Evolutionary conservation across 1,140 invertebrate species (phyloP), one percentile per base, ranked within the genome.

Genomic region (Lutraria rhynchaena): DNA sequence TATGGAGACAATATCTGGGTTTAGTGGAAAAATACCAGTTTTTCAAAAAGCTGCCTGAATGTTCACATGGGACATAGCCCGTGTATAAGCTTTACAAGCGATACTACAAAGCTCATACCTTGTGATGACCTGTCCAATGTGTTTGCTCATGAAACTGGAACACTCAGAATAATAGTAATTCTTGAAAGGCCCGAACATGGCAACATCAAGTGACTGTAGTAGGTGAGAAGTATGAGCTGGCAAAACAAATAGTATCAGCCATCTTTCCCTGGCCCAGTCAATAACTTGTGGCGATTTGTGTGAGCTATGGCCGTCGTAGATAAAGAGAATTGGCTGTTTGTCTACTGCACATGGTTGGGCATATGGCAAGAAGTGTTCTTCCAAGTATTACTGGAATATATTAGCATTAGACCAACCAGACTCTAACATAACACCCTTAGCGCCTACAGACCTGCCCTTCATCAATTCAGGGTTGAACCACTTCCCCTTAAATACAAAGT

Each of bases 401-500:
- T 13, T 15, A 27, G 9, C 5, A 73, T 55, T 73, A 15, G 70
- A 73, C 51, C 70, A 73, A 37, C 51, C 70, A n/a, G 70, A 57
- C 15, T 57, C 70, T 24, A 53, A 73, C 70, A 73, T 73, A 15
- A 24, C 29, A 27, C 5, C 27, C 11, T 22, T 19, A 22, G 70
- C 22, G 53, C 70, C 31, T 22, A 29, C 22, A 22, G 53, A 4
- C 37, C 46, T 29, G 29, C 33, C n/a, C 22, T 57, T 57, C 5
- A 41, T 5, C 15, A 41, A 15, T 41, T 41, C 37, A 41, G 5
- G 5, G 29, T 29, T 58, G 29, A 58, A 58, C 15, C 2, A 22
- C 31, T 77, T 58, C 46, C 58, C 74, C 44, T 77, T 77, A 22
- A 77, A 61, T 31, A 77, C 53, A 29, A 77, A 65, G 44, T 27